Conservation (phyloP, 2,888 invertebrate genomes). For the Spialia ferax region DNA sequence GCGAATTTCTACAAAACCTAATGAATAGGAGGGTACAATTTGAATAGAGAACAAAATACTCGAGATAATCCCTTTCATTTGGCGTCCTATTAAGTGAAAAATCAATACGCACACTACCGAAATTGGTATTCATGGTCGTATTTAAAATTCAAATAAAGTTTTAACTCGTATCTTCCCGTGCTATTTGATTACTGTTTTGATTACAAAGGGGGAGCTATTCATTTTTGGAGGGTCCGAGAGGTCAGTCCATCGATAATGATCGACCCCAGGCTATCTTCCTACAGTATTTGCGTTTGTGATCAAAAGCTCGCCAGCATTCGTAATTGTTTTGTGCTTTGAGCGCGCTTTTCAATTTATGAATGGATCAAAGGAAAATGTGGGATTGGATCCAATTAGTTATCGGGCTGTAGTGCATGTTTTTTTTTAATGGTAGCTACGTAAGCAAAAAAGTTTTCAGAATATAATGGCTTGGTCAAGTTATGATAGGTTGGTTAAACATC, state of each 20-base stretch:
- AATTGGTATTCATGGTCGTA: constrained; percentile 49
- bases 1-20: constrained; percentile 29
- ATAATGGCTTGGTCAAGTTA: background rate
- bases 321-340: constrained; percentile 27
- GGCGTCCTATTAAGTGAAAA: constrained; percentile 37
- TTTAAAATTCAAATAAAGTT: constrained; percentile 80
- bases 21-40: constrained; percentile 29
- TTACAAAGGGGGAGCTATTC: constrained; percentile 71
- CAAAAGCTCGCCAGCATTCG: constrained; percentile 19
- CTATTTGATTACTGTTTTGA: constrained; percentile 82
- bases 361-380: constrained; percentile 6
- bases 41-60: constrained; percentile 38
- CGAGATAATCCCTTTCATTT: constrained; percentile 38
- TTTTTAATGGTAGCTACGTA: too few species aligned
- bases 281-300: constrained; percentile 48
- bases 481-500: background rate
- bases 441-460: background rate
- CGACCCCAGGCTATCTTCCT: constrained; percentile 57
- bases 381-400: constrained; percentile 12
- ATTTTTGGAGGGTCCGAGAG: constrained; percentile 58
- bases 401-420: background rate
- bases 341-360: constrained; percentile 18
- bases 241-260: constrained; percentile 76
- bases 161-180: constrained; percentile 64
- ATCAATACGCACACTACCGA: constrained; percentile 39